Evolutionary conservation across 1,140 invertebrate genomes (phyloP).

Genomic region (Amyelois transitella): DNA sequence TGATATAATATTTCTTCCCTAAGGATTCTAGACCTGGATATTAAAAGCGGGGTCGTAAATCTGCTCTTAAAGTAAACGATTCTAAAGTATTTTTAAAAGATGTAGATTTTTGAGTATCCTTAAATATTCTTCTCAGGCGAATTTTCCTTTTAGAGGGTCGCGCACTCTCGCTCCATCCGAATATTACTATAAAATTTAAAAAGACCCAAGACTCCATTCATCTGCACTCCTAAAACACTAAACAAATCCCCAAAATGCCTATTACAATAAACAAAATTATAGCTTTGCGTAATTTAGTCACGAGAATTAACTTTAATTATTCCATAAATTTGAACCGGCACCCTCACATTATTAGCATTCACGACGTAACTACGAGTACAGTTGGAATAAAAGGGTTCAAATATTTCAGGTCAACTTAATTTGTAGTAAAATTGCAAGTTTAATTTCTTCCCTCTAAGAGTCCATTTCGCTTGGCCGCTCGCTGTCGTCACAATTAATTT

Average conservation of each 20-base stretch:
- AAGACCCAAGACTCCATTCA: neutral
- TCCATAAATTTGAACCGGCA: slow-evolving; percentile 63
- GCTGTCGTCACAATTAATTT: slow-evolving; percentile 60
- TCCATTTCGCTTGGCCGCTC: slow-evolving; percentile 46
- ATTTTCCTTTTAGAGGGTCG: too few species aligned
- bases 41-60: neutral
- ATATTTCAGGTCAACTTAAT: slow-evolving; percentile 65
- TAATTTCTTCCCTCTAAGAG: slow-evolving; percentile 55
- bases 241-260: slow-evolving; percentile 3
- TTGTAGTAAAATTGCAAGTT: slow-evolving; percentile 57
- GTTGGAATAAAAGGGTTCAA: slow-evolving; percentile 62
- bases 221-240: neutral
- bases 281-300: slow-evolving; percentile 48
- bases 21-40: neutral
- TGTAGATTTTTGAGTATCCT: too few species aligned
- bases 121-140: too few species aligned
- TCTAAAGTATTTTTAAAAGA: neutral
- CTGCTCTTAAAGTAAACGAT: neutral
- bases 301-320: slow-evolving; percentile 67
- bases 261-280: slow-evolving; percentile 24
- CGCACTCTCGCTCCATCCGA: too few species aligned
- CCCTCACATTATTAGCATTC: slow-evolving; percentile 69
- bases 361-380: slow-evolving; percentile 47
- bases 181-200: neutral
- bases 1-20: neutral